Conservation (phyloP, 1,140 invertebrate genomes). For the Dendroctonus valens region DNA sequence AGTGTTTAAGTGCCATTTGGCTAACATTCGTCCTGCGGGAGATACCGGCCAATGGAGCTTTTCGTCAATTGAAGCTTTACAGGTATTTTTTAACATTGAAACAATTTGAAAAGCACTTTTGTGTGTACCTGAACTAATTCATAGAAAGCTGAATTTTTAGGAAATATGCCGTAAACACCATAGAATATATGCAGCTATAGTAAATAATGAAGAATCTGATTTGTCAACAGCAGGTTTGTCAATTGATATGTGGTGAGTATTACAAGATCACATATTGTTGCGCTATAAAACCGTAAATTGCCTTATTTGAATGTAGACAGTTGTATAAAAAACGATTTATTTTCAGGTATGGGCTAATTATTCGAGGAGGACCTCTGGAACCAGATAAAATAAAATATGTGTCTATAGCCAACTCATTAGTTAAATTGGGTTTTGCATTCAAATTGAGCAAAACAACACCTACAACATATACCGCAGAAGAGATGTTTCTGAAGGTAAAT, state of each 20-base stretch:
- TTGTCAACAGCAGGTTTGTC: slow-evolving; percentile 15
- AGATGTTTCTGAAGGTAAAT: slow-evolving; percentile 9
- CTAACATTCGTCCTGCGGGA: slow-evolving; percentile 36
- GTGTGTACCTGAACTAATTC: slow-evolving; percentile 1
- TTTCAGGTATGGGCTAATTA: slow-evolving; percentile 34
- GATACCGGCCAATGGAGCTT: slow-evolving; percentile 36
- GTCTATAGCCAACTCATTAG: slow-evolving; percentile 34
- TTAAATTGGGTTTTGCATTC: slow-evolving; percentile 36
- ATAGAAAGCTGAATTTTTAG: slow-evolving; percentile 15
- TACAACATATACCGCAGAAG: slow-evolving; percentile 1
- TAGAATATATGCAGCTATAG: slow-evolving; percentile 26
- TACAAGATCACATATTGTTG: not conserved
- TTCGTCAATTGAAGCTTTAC: slow-evolving; percentile 36
- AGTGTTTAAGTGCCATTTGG: slow-evolving; percentile 32
- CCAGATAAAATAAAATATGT: slow-evolving; percentile 33
- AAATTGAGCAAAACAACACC: slow-evolving; percentile 4
- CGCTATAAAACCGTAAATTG: not conserved
- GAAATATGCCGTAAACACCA: slow-evolving; percentile 30
- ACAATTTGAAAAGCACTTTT: slow-evolving; percentile 2
- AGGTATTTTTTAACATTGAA: slow-evolving; percentile 19
- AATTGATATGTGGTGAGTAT: slow-evolving; percentile 34
- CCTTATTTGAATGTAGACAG: not conserved
- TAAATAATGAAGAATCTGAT: not conserved
- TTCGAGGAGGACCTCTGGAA: slow-evolving; percentile 31
- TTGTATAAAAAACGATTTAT: not conserved